Conservation (phyloP, 1,140 invertebrate genomes). For the Tetramorium simillimum region DNA sequence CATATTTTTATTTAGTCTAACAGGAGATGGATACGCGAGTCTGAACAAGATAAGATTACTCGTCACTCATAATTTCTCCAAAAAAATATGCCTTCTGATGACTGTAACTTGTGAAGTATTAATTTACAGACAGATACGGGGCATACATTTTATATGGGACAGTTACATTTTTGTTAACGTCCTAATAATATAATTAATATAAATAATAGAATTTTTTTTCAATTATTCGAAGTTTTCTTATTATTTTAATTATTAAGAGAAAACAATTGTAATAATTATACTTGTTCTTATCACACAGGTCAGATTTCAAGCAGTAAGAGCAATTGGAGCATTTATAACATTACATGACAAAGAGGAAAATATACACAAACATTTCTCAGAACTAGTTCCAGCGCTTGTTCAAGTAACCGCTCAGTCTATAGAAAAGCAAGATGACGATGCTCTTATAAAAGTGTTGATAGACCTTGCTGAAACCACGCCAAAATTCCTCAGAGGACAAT, state of each 20-base stretch:
- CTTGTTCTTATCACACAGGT: conserved; percentile 83
- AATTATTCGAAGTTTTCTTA: conserved; percentile 4
- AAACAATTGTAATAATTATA: conserved; percentile 7
- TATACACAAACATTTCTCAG: conserved; percentile 95
- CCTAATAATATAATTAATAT: too few species aligned
- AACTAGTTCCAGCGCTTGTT: conserved; percentile 91
- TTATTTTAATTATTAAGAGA: neutral
- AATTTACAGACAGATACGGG: conserved; percentile 85
- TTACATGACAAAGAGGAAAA: conserved; percentile 95
- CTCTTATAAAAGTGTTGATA: conserved; percentile 95
- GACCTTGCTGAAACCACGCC: conserved; percentile 97
- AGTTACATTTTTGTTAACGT: neutral
- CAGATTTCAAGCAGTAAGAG: conserved; percentile 92
- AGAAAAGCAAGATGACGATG: conserved; percentile 94
- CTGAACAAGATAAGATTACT: conserved; percentile 64
- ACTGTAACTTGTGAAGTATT: conserved; percentile 84
- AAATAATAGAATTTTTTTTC: neutral
- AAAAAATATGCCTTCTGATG: conserved; percentile 83
- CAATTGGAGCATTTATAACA: conserved; percentile 95
- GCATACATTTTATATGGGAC: conserved; percentile 73
- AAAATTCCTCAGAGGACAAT: conserved; percentile 95
- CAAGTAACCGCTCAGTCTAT: conserved; percentile 92
- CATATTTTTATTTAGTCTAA: conserved; percentile 17
- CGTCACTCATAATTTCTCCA: conserved; percentile 79
- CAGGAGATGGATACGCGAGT: conserved; percentile 81